Evolutionary conservation across 2,113 vertebrate species (phyloP).

Genomic region (Proteles cristata): DNA sequence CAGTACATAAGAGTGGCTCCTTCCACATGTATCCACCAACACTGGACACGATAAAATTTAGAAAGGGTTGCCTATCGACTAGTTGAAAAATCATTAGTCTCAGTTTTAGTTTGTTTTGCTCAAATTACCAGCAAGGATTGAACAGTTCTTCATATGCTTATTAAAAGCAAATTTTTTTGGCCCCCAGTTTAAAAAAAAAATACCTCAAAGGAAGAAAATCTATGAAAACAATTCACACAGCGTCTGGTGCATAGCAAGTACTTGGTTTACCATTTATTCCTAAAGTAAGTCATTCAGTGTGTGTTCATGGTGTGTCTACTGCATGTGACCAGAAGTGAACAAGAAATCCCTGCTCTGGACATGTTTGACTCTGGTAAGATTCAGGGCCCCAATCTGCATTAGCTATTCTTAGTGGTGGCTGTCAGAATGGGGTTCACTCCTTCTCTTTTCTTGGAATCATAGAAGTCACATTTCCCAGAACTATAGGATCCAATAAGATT

Average conservation of each 20-base stretch:
- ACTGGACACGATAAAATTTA: neutral
- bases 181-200: neutral
- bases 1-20: too few species aligned
- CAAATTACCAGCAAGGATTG: neutral
- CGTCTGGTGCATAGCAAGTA: neutral
- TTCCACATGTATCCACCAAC: neutral
- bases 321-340: too few species aligned
- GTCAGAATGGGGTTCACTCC: neutral
- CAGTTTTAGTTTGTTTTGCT: neutral
- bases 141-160: neutral
- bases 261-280: neutral
- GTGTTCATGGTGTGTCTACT: rapidly evolving
- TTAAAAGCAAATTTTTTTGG: neutral
- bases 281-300: neutral
- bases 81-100: neutral
- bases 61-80: neutral
- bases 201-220: neutral
- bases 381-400: neutral
- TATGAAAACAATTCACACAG: neutral
- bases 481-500: neutral
- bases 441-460: neutral
- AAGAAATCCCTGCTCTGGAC: too few species aligned
- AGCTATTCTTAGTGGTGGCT: neutral
- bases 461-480: neutral
- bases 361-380: neutral